Conservation (phyloP, 2,888 invertebrate genomes). For the Meiosimyza platycephala region DNA sequence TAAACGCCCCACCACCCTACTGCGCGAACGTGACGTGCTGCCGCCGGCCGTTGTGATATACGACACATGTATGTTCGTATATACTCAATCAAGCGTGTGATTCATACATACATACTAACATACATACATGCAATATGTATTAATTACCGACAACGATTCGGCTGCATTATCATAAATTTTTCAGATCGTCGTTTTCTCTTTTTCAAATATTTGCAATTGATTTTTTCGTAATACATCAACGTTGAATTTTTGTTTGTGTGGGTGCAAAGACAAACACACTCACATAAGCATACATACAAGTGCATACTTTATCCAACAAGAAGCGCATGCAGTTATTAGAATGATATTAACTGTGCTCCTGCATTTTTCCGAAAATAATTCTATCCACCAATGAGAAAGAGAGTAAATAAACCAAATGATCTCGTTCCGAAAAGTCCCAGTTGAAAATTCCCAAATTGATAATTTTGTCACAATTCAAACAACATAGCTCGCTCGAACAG, state of each 20-base stretch:
- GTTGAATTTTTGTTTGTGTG: neutral
- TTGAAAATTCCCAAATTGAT: too few species aligned
- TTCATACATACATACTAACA: neutral
- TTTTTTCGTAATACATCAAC: constrained; percentile 12
- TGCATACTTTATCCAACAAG: too few species aligned
- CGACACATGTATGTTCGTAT: constrained; percentile 3
- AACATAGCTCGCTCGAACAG: too few species aligned
- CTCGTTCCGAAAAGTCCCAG: too few species aligned
- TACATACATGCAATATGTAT: neutral
- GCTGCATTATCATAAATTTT: constrained; percentile 24
- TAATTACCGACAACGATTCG: neutral
- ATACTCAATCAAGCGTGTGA: neutral
- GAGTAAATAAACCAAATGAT: too few species aligned
- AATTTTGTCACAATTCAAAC: too few species aligned
- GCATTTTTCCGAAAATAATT: too few species aligned
- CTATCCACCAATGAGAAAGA: too few species aligned
- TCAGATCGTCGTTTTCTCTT: constrained; percentile 32
- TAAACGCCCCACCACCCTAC: neutral
- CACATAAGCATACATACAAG: too few species aligned
- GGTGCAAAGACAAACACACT: neutral
- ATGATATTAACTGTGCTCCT: too few species aligned
- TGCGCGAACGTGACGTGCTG: constrained; percentile 4
- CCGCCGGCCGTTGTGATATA: constrained; percentile 12
- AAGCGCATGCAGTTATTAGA: too few species aligned
- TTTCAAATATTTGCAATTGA: constrained; percentile 10